Conservation (phyloP, 2,113 vertebrate genomes). For the Arvicanthis niloticus region DNA sequence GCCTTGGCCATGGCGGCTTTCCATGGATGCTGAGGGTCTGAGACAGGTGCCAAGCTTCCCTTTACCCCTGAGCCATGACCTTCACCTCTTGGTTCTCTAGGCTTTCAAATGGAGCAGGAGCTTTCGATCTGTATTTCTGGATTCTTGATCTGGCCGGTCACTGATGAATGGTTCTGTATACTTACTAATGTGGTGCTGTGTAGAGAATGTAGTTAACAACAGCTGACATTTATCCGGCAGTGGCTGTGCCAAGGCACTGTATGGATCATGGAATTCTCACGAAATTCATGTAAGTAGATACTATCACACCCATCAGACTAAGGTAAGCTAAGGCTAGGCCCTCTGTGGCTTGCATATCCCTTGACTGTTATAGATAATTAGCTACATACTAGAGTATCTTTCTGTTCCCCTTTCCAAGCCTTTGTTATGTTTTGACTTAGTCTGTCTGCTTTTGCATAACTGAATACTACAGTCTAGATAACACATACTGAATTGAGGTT, state of each 20-base stretch:
- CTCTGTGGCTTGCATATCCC: background rate
- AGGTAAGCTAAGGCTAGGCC: background rate
- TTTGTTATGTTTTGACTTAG: background rate
- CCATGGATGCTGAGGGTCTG: background rate
- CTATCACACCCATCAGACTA: background rate
- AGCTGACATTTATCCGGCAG: background rate
- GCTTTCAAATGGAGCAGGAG: background rate
- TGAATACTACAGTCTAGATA: background rate
- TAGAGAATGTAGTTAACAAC: background rate
- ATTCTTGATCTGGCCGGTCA: background rate
- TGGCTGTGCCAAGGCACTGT: background rate
- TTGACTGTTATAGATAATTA: background rate
- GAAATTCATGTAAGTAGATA: background rate
- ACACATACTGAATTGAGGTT: background rate
- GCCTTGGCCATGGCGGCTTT: background rate
- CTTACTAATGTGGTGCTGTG: background rate
- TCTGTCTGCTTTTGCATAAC: background rate
- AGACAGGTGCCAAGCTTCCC: background rate
- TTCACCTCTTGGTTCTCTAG: background rate
- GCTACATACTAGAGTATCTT: background rate
- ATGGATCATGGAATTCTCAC: slow-evolving; percentile 11
- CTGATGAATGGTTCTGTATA: background rate
- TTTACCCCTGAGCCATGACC: background rate
- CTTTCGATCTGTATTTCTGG: background rate
- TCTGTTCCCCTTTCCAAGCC: background rate